phyloP scores from a whole-genome alignment of 2,797 vertebrate genomes.

The Sphaeramia orbicularis region DNA sequence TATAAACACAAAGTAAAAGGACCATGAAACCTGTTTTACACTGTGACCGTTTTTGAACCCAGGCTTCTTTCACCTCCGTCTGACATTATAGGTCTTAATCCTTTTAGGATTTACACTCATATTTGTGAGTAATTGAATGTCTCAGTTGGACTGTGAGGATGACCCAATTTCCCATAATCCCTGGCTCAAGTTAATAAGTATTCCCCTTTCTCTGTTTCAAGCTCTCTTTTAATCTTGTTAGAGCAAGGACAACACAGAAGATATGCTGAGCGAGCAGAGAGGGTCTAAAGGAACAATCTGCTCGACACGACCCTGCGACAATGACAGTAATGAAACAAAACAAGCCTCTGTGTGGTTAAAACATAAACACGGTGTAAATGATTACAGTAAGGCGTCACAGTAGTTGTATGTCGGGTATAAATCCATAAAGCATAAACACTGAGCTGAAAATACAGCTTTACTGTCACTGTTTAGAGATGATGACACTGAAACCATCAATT shows the following conservation, averaged over 20 bases:
- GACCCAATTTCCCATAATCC: conserved; percentile 85
- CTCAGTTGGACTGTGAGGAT: conserved; percentile 49
- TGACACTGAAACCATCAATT: too few species aligned
- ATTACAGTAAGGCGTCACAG: too few species aligned
- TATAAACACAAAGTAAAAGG: background rate
- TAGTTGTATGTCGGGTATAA: too few species aligned
- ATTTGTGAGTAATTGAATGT: conserved; percentile 38
- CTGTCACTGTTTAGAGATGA: too few species aligned
- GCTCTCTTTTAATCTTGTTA: conserved; percentile 80
- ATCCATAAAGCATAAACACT: too few species aligned
- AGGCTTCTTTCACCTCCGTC: conserved; percentile 46
- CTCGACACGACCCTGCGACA: conserved; percentile 17
- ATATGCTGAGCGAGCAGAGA: conserved; percentile 75
- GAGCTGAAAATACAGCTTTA: too few species aligned
- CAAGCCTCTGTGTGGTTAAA: too few species aligned
- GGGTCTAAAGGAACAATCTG: conserved; percentile 63
- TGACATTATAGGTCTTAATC: conserved; percentile 67
- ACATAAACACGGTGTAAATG: too few species aligned
- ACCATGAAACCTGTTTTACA: too few species aligned
- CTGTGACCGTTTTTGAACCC: too few species aligned
- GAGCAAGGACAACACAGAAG: conserved; percentile 63
- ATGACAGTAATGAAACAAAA: background rate
- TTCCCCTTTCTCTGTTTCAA: conserved; percentile 30
- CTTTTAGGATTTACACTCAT: conserved; percentile 67
- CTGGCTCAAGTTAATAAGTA: conserved; percentile 79